Base-by-base conservation (phyloP, 2,797 vertebrate species). In the Lepilemur septentrionalis region DNA sequence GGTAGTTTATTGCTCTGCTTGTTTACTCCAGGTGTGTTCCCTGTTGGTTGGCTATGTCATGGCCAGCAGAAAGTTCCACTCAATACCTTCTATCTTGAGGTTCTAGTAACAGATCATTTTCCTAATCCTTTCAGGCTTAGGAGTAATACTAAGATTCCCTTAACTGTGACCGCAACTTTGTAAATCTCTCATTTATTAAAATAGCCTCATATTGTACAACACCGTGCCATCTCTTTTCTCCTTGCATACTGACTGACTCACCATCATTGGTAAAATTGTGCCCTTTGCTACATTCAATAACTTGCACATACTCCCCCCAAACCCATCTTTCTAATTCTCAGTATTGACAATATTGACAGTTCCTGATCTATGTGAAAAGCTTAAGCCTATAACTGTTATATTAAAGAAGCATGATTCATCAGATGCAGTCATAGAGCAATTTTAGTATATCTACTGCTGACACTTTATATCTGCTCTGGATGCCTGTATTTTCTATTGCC, bases 391-490 rank as follows among this genome's bases (percentile, higher is more conserved):
- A 79, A 18, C 22, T 59, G 3, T 79, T 79, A 50, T 3, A 46
- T 61, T 43, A n/a, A 57, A 30, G 28, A 78, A 72, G 4, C 2
- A 48, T 28, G n/a, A 75, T 23, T 88, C 10, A 12, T 20, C 9
- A 25, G 3, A n/a, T 87, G 0, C 9, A 50, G 52, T 70, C 32
- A 38, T 35, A 80, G 7, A 48, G 13, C 9, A 35, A 65, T 4
- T 73, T 93, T 23, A 67, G 69, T 94, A 92, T 55, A 59, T 67
- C 32, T 55, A 14, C 25, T 30, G 57, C 4, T 81, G 35, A 55
- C 18, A 50, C 6, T 83, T 70, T 14, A 25, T 22, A 15, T 87
- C 15, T 35, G 1, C 1, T 92, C 17, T 43, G 22, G 81, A 81
- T 88, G 8, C 7, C 32, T 81, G 7, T 2, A 61, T n/a, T 6